phyloP scores from a whole-genome alignment of 2,888 invertebrate genomes.

The Diarsia dahlii region DNA sequence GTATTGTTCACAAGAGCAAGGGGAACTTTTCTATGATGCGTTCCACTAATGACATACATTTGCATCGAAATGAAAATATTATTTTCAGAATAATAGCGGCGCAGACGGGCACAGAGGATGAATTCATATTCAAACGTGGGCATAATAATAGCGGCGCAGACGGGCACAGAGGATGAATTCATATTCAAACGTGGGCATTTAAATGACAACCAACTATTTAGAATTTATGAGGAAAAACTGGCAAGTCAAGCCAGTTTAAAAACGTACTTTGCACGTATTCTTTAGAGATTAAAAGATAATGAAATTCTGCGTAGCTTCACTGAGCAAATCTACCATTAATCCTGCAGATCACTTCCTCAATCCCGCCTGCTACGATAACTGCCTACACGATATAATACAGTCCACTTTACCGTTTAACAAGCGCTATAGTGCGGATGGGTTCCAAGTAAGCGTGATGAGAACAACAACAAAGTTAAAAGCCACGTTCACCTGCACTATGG shows the following conservation, averaged over 20 bases:
- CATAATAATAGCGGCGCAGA: too few species aligned
- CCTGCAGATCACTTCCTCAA: conserved; percentile 49
- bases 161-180: neutral
- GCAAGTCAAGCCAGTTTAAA: neutral
- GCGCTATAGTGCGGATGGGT: conserved; percentile 35
- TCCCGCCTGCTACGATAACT: conserved; percentile 14
- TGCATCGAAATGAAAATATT: conserved; percentile 30
- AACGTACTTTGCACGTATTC: neutral
- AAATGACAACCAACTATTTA: conserved; percentile 6
- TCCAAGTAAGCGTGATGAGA: conserved; percentile 57
- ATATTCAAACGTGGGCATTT: neutral
- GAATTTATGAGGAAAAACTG: neutral
- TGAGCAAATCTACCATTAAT: conserved; percentile 37
- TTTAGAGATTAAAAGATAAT: conserved; percentile 13
- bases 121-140: neutral
- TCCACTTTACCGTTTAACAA: conserved; percentile 44
- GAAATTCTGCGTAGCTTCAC: conserved; percentile 6
- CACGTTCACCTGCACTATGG: conserved; percentile 53
- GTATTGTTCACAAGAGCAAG: conserved; percentile 66
- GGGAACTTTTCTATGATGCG: conserved; percentile 57
- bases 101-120: neutral
- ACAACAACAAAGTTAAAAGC: conserved; percentile 54
- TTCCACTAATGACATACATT: conserved; percentile 55
- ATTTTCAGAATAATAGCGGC: conserved; percentile 13
- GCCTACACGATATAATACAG: conserved; percentile 43